A percentile compares a stretch with the other conserved stretches of the same genome.
Conservation (phyloP, 1,140 invertebrate species). For the Phymorhynchus buccinoides region DNA sequence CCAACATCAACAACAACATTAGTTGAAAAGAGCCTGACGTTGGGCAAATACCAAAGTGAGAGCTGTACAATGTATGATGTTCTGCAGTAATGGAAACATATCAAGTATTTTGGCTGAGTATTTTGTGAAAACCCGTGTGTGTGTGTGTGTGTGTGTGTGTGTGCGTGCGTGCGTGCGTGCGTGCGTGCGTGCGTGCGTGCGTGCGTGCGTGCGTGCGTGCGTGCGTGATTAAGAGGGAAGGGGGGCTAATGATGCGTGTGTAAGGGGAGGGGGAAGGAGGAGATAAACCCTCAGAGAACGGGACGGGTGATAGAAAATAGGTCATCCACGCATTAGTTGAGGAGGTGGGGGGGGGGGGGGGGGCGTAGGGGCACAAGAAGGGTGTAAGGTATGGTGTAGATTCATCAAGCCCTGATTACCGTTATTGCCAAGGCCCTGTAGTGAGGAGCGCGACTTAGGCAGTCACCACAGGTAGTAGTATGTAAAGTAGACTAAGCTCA, state of each 20-base stretch:
- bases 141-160: neutral
- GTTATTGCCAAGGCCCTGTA: too few species aligned
- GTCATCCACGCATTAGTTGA: neutral
- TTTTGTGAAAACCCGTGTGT: neutral
- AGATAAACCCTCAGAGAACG: too few species aligned
- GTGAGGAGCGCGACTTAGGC: too few species aligned
- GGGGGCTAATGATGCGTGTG: neutral
- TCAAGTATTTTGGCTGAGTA: too few species aligned
- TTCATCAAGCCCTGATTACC: too few species aligned
- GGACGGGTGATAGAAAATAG: neutral
- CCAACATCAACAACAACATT: neutral
- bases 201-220: neutral
- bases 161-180: neutral
- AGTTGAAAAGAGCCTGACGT: neutral
- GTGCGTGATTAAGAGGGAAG: neutral
- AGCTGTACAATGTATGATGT: too few species aligned
- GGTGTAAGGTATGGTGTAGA: too few species aligned
- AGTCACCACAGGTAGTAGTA: too few species aligned
- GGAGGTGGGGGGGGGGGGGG: neutral
- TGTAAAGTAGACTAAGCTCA: too few species aligned
- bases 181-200: slow-evolving; percentile 2
- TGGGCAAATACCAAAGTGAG: neutral
- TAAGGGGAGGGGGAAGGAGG: too few species aligned
- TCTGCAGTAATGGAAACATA: too few species aligned
- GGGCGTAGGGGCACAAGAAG: neutral